These are phyloP conservation scores for Caradrina clavipalpis DNA, from an alignment of 2,888 invertebrate genomes.

Conservation along the genomic window DNA sequence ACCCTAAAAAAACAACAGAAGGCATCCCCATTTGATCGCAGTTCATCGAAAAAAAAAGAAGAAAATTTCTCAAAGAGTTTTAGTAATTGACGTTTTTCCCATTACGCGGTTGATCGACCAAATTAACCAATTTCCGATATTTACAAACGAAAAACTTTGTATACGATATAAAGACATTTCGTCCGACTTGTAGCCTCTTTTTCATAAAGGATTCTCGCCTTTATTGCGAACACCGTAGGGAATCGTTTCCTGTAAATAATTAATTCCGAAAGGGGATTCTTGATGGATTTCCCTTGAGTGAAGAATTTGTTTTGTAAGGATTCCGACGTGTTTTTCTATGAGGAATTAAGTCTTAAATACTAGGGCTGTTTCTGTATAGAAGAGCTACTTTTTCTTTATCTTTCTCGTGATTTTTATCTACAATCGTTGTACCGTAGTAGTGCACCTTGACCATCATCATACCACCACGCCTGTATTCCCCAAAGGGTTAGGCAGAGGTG, in stretches of 20 bases:
- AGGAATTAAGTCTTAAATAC: conserved; percentile 41
- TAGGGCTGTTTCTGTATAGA: not conserved
- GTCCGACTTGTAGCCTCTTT: conserved; percentile 31
- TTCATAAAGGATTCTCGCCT: conserved; percentile 47
- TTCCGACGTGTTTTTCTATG: conserved; percentile 46
- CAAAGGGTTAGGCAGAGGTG: no score
- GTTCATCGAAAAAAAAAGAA: not conserved
- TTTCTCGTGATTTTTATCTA: no score
- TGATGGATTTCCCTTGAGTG: conserved; percentile 66
- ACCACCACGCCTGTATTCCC: no score
- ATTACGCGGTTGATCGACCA: conserved; percentile 52
- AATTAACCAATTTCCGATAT: conserved; percentile 61
- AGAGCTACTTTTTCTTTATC: no score
- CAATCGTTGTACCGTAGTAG: no score
- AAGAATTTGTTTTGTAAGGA: conserved; percentile 57
- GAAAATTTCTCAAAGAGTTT: conserved; percentile 40
- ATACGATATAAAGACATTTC: conserved; percentile 62
- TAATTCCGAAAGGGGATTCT: conserved; percentile 57
- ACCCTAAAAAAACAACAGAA: not conserved
- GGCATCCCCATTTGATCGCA: not conserved
- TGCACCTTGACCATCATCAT: no score
- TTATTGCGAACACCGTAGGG: conserved; percentile 43
- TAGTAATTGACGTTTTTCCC: conserved; percentile 53
- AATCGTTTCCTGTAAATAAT: conserved; percentile 60
- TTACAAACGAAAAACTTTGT: conserved; percentile 60